Conservation (phyloP, 2,888 invertebrate species). For the Magallana nippona region DNA sequence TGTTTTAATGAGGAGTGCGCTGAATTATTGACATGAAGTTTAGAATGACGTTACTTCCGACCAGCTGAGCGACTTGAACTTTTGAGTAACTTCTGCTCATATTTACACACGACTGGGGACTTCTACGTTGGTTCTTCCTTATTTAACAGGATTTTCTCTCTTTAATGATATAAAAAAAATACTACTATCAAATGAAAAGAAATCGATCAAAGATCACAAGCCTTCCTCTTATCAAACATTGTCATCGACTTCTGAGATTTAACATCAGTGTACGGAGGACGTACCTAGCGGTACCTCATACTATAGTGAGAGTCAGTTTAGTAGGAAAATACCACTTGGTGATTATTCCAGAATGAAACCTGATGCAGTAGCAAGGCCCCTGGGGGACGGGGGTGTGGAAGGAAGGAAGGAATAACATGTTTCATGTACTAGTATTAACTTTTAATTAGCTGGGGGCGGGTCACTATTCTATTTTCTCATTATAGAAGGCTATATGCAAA, state of each 20-base stretch:
- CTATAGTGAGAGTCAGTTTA: too few relatives aligned
- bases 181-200: not conserved
- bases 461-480: too few relatives aligned
- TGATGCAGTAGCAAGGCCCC: too few relatives aligned
- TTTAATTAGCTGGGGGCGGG: too few relatives aligned
- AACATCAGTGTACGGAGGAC: not conserved
- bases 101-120: not conserved
- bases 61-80: not conserved
- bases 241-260: not conserved
- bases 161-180: not conserved
- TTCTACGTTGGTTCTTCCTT: not conserved
- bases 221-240: not conserved
- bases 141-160: not conserved
- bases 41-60: not conserved
- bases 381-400: too few relatives aligned
- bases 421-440: too few relatives aligned
- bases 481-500: too few relatives aligned
- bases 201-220: constrained; percentile 15
- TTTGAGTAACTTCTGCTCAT: not conserved
- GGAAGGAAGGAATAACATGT: too few relatives aligned
- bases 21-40: not conserved
- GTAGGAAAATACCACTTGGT: too few relatives aligned
- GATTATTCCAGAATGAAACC: too few relatives aligned
- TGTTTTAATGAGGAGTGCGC: not conserved
- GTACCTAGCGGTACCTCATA: too few relatives aligned